Base-by-base conservation (phyloP, 1,140 invertebrate genomes). In the Orchesella cincta region DNA sequence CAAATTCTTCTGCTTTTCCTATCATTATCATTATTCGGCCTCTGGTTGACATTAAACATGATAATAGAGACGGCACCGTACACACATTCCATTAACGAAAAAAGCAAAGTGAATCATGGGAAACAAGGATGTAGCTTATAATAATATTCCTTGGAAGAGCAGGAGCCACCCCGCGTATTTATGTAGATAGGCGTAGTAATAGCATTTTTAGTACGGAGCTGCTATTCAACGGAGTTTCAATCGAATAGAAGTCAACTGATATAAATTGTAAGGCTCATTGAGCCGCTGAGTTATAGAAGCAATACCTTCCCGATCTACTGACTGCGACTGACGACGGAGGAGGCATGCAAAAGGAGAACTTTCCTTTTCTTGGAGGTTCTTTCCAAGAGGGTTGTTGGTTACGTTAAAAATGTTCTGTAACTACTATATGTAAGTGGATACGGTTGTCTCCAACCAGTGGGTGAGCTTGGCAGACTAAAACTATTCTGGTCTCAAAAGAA, bases 231-330 rank as follows among this genome's bases (percentile, higher is more conserved):
- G 52, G 8, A 57, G 23, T 57, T 26, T 57, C 52, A n/a, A 57
- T 57, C 52, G 8, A 57, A 57, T 57, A 57, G 52, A 67, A 67
- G 31, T 31, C 26, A 67, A 67, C 62, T 67, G 33, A 31, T 67
- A 67, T 67, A 67, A 67, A 67, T 67, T 67, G 26, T 33, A 67
- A 33, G 62, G 62, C 62, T 67, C 62, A 67, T 67, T 67, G 62
- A 67, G 62, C 23, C 31, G 26, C 62, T 67, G 62, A 67, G 28
- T 67, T 67, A 67, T 67, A 29, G 62, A 33, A 29, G 62, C 26
- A 67, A 67, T 67, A 33, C 62, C 62, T 67, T 67, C 33, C 62
- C 62, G n/a, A 67, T 67, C 62, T 29, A 67, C 31, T 29, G 31
- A 33, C 26, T 67, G 62, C 62, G 31, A 33, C 26, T 67, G 62